Evolutionary conservation across 92 coral and sea anemone genomes (phyloP).

Genomic region (Metridium senile): DNA sequence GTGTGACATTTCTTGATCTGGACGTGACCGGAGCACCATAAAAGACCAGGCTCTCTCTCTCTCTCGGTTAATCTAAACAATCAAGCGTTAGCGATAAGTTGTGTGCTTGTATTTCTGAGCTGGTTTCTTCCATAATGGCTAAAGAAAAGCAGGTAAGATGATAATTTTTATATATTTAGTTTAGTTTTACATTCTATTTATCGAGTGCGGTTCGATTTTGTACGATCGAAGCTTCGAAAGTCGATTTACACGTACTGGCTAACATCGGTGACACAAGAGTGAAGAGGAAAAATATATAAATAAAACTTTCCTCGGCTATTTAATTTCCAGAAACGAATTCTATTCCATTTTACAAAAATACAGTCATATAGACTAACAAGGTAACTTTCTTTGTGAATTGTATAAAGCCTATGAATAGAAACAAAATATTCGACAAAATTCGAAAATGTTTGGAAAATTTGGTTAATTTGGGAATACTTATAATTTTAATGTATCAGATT

Average conservation of each 20-base stretch:
- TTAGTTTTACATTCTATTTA: not conserved
- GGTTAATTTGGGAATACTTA: too few relatives aligned
- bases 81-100: constrained; percentile 13
- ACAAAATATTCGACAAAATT: too few relatives aligned
- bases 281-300: too few relatives aligned
- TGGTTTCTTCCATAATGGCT: constrained; percentile 14
- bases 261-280: too few relatives aligned
- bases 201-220: not conserved
- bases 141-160: constrained; percentile 23
- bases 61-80: not conserved
- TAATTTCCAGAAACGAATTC: too few relatives aligned
- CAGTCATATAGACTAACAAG: too few relatives aligned
- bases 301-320: too few relatives aligned
- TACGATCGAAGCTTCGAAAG: not conserved
- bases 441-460: too few relatives aligned
- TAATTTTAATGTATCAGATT: too few relatives aligned
- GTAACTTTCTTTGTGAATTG: too few relatives aligned
- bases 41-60: not conserved
- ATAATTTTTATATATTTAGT: not conserved
- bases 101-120: constrained; percentile 10
- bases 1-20: constrained; percentile 1
- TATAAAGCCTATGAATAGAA: too few relatives aligned
- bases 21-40: constrained; percentile 9
- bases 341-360: too few relatives aligned
- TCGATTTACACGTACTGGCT: not conserved